A percentile compares a stretch with the other conserved stretches of the same genome.
phyloP scores from a whole-genome alignment of 2,113 vertebrate genomes.

The Laticauda colubrina region DNA sequence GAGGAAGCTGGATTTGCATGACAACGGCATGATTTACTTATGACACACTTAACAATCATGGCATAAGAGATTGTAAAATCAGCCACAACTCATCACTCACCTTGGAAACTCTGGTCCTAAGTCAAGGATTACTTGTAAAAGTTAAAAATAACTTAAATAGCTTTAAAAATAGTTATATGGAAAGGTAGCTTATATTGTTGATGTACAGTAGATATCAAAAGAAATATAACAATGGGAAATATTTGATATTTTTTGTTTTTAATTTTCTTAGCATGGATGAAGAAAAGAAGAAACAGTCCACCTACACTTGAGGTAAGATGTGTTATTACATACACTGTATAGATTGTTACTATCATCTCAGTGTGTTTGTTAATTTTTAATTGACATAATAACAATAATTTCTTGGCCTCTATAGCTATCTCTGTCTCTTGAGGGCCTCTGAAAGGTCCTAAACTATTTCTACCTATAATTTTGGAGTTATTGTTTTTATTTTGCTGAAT shows the following conservation, averaged over 20 bases:
- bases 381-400: neutral
- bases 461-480: neutral
- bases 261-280: conserved; percentile 88
- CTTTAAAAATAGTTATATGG: neutral
- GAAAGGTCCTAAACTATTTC: neutral
- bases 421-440: neutral
- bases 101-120: neutral
- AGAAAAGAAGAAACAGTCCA: conserved; percentile 87
- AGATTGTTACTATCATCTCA: neutral
- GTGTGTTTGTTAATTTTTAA: neutral
- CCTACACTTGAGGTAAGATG: conserved; percentile 86
- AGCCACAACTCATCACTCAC: neutral
- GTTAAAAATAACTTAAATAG: neutral
- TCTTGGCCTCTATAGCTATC: neutral
- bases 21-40: neutral
- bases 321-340: neutral
- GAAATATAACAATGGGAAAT: neutral
- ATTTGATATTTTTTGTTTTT: conserved; percentile 12
- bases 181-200: neutral
- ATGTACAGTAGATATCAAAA: neutral
- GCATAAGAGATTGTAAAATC: neutral
- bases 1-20: neutral
- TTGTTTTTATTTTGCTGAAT: neutral
- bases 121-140: neutral
- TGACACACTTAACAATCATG: neutral